Percentiles rank a stretch among this genome's conserved stretches.
Conservation (phyloP, 2,797 vertebrate genomes). For the Anguilla anguilla region DNA sequence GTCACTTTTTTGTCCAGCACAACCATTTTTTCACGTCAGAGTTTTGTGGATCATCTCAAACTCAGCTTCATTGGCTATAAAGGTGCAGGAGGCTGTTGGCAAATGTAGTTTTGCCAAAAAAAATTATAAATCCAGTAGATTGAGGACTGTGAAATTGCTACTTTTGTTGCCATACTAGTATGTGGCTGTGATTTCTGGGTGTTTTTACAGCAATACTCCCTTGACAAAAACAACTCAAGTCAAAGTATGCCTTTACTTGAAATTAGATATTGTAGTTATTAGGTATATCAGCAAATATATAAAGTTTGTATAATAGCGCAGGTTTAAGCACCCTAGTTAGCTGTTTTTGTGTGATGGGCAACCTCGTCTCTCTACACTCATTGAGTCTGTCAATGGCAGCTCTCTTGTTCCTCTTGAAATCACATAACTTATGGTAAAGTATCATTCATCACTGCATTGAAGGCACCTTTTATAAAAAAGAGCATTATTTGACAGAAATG, state of each 20-base stretch:
- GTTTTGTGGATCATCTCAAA: no score
- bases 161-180: background rate
- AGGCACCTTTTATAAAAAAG: background rate
- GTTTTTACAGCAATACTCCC: background rate
- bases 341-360: background rate
- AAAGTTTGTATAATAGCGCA: background rate
- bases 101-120: background rate
- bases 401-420: constrained; percentile 15
- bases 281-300: no score
- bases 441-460: background rate
- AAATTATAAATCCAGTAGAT: background rate
- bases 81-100: no score
- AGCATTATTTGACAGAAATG: background rate
- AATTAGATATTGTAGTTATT: no score
- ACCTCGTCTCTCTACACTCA: background rate
- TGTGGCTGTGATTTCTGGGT: background rate
- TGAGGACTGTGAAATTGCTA: background rate
- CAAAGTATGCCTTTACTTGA: no score
- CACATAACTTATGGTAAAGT: background rate
- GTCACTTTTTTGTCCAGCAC: no score
- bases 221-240: background rate
- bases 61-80: no score
- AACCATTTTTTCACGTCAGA: no score
- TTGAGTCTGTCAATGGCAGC: background rate
- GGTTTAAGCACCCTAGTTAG: background rate